Evolutionary conservation across 1,140 invertebrate genomes (phyloP).

Genomic region (Cyclargus thomasi): DNA sequence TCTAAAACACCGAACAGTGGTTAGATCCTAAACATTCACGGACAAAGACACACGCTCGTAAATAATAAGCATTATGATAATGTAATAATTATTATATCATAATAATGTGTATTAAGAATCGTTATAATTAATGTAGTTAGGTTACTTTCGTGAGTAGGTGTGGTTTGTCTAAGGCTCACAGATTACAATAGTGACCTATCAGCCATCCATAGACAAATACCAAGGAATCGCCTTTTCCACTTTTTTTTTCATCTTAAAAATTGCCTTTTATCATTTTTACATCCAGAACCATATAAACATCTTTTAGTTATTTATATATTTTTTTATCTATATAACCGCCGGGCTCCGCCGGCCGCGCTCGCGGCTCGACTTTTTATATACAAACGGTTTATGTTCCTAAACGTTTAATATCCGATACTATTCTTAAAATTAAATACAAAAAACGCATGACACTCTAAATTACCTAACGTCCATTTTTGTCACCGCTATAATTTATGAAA

Average conservation of each 20-base stretch:
- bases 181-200: conserved; percentile 70
- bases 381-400: conserved; percentile 75
- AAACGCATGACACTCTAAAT: conserved; percentile 75
- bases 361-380: conserved; percentile 71
- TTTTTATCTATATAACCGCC: conserved; percentile 73
- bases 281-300: conserved; percentile 77
- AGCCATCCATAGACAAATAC: conserved; percentile 70
- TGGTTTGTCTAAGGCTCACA: conserved; percentile 66
- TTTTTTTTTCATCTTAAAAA: conserved; percentile 67
- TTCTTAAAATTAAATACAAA: conserved; percentile 76
- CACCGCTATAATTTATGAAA: conserved; percentile 74
- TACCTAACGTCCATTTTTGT: conserved; percentile 72
- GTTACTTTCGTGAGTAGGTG: conserved; percentile 66
- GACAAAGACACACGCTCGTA: conserved; percentile 76
- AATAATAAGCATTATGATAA: conserved; percentile 76
- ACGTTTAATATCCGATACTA: conserved; percentile 74
- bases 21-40: conserved; percentile 73
- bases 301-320: conserved; percentile 75
- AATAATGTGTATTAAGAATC: conserved; percentile 70
- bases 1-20: conserved; percentile 73
- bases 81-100: conserved; percentile 72
- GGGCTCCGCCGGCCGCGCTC: conserved; percentile 44
- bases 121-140: conserved; percentile 75
- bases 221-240: conserved; percentile 62
- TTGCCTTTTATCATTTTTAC: conserved; percentile 71